A percentile compares a stretch with the other conserved stretches of the same genome.
Conservation (phyloP, 1,140 invertebrate species). For the Drosophila pandora region DNA sequence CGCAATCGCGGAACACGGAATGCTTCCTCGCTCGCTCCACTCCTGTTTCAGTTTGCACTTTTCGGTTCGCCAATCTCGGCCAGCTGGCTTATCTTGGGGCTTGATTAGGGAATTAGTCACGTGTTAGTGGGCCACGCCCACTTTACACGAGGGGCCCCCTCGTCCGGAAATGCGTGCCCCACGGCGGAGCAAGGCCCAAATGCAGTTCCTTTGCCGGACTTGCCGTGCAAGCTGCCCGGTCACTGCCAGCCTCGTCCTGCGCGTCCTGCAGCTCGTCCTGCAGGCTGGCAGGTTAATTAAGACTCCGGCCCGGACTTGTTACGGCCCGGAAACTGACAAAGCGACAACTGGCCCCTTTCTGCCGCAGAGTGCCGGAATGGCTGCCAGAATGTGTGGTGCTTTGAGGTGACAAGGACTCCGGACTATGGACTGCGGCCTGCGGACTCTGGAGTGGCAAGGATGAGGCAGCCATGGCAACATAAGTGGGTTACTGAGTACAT, state of each 20-base stretch:
- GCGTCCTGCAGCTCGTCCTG: background rate
- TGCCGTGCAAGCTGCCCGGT: background rate
- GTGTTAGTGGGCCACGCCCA: background rate
- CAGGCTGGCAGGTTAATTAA: slow-evolving; percentile 4
- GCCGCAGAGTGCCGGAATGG: background rate
- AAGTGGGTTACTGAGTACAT: no score
- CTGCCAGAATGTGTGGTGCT: background rate
- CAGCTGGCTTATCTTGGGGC: slow-evolving; percentile 18
- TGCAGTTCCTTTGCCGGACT: background rate
- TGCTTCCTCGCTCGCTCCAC: background rate
- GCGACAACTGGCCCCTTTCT: background rate
- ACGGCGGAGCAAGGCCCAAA: background rate
- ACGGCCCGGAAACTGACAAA: background rate
- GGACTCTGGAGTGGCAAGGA: no score
- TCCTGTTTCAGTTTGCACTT: background rate
- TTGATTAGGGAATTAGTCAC: slow-evolving; percentile 39
- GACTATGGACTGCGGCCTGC: background rate
- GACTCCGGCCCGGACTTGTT: background rate
- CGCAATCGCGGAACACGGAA: background rate
- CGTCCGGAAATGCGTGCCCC: slow-evolving; percentile 27
- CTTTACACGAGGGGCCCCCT: background rate
- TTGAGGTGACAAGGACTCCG: background rate
- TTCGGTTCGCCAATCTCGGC: background rate
- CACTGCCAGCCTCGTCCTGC: background rate
- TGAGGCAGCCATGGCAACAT: no score